Evolutionary conservation across 2,888 invertebrate genomes (phyloP), one percentile per base, ranked within the genome.

Genomic region (Hydriomena furcata): DNA sequence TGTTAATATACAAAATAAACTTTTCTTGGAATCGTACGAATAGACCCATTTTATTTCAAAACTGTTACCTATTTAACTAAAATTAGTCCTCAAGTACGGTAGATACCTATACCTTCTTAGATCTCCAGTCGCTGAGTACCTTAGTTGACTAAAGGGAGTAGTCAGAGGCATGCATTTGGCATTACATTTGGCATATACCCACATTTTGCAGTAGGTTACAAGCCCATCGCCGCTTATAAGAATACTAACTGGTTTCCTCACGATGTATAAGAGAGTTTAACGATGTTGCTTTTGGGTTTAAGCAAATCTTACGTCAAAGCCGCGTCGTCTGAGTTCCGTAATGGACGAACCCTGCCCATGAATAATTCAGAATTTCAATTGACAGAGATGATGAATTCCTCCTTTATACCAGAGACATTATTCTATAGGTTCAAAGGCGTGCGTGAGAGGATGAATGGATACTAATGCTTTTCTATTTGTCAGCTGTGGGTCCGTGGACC

Each of bases 1-100:
- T 68, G 82, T 84, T 85, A 84, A 84, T 74, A 73, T 79, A 73
- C 79, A 76, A 86, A 84, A 84, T 85, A 83, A 86, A 84, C 79
- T 71, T 75, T 77, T 81, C 78, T 82, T 73, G 65, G 77, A 80
- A 58, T 54, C 49, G 42, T 42, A 36, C 7, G 7, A 23, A 20
- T 7, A 4, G 7, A 1, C n/a, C n/a, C 2, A 23, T 42, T 23
- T 31, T 13, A 24, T 31, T 27, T 47, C n/a, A n/a, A n/a, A n/a
- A n/a, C n/a, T n/a, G n/a, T n/a, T n/a, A n/a, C n/a, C n/a, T n/a
- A n/a, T n/a, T n/a, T n/a, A n/a, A n/a, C n/a, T n/a, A n/a, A n/a
- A n/a, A n/a, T n/a, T n/a, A n/a, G n/a, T n/a, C n/a, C n/a, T n/a
- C n/a, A n/a, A n/a, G n/a, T n/a, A n/a, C n/a, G n/a, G n/a, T n/a